A percentile compares a stretch with the other conserved stretches of the same genome.
phyloP scores from a whole-genome alignment of 2,888 invertebrate species.

The Andrena haemorrhoa region DNA sequence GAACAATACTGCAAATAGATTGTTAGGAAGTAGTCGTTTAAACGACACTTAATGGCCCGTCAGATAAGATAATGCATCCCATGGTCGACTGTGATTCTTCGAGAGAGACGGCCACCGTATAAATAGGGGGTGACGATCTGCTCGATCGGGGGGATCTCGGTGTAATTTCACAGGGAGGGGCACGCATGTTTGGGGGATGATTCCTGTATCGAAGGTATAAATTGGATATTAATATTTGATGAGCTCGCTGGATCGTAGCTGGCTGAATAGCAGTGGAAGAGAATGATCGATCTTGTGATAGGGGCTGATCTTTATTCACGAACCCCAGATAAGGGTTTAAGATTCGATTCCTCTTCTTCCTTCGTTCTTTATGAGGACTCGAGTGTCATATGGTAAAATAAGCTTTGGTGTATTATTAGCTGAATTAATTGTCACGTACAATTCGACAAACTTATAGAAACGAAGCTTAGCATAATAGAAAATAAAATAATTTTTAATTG shows the following conservation, averaged over 20 bases:
- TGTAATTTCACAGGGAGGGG: conserved; percentile 43
- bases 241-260: conserved; percentile 62
- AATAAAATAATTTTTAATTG: too few relatives aligned
- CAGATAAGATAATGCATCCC: conserved; percentile 72
- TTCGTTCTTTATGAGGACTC: too few relatives aligned
- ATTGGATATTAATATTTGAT: conserved; percentile 83
- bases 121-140: conserved; percentile 25
- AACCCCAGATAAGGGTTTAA: background rate
- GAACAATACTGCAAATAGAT: conserved; percentile 61
- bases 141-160: conserved; percentile 1
- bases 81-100: conserved; percentile 52
- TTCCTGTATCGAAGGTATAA: conserved; percentile 77
- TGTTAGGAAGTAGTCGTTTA: conserved; percentile 41
- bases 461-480: too few relatives aligned
- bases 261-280: conserved; percentile 5
- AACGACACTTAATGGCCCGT: conserved; percentile 59
- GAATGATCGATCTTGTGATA: conserved; percentile 47
- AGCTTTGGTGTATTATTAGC: too few relatives aligned
- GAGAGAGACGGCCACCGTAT: conserved; percentile 27
- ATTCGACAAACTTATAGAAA: too few relatives aligned
- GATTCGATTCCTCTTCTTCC: background rate
- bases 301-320: conserved; percentile 20
- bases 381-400: too few relatives aligned
- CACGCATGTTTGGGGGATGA: conserved; percentile 67
- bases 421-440: too few relatives aligned